Percentiles rank a stretch among this genome's conserved stretches.
Evolutionary conservation across 2,113 vertebrate species (phyloP).

Genomic region (Willisornis vidua): DNA sequence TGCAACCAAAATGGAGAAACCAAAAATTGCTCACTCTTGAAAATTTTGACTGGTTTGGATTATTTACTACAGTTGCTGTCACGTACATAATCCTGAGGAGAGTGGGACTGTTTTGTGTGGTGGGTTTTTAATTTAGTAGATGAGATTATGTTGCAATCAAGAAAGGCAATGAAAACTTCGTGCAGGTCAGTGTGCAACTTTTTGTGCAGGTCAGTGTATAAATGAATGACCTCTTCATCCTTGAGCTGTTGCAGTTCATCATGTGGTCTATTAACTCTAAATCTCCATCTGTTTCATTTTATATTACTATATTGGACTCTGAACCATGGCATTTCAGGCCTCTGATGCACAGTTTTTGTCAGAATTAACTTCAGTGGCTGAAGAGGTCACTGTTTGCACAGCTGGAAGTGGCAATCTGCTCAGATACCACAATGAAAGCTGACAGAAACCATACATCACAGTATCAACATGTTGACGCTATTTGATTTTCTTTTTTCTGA

Average conservation of each 20-base stretch:
- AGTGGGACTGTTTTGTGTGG: not conserved
- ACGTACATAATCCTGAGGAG: not conserved
- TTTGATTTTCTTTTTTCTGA: not conserved
- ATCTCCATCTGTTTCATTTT: not conserved
- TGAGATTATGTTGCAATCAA: not conserved
- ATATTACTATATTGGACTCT: not conserved
- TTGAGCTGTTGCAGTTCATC: not conserved
- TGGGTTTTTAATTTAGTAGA: not conserved
- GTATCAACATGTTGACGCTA: not conserved
- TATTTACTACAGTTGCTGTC: not conserved
- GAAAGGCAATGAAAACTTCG: not conserved
- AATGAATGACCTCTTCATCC: not conserved
- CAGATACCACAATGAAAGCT: not conserved
- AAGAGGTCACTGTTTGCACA: slow-evolving; percentile 13
- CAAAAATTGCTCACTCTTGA: not conserved
- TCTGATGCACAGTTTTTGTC: not conserved
- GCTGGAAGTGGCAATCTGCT: not conserved
- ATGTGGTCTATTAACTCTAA: not conserved
- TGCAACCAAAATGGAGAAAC: not conserved
- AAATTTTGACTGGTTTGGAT: not conserved
- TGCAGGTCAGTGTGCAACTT: not conserved
- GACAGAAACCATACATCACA: not conserved
- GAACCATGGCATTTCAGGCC: not conserved
- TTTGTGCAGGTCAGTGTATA: not conserved
- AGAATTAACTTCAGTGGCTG: not conserved